These are phyloP conservation scores for Scomber scombrus DNA, from an alignment of 2,113 vertebrate species.

Conservation along the genomic window DNA sequence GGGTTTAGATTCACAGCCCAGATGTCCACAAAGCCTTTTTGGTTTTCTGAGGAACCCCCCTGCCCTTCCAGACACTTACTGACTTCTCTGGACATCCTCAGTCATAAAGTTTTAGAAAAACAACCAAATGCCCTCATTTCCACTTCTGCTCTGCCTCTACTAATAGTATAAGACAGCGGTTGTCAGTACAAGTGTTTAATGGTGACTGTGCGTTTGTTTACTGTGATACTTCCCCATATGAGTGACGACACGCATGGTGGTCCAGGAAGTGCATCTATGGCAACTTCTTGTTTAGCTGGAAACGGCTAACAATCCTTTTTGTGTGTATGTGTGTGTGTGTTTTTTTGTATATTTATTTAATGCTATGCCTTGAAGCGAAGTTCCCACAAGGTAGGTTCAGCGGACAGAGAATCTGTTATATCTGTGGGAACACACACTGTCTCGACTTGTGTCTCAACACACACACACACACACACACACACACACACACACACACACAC, in stretches of 20 bases:
- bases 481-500: no score
- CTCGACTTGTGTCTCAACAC: constrained; percentile 46
- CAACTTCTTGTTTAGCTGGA: constrained; percentile 71
- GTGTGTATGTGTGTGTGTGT: constrained; percentile 54
- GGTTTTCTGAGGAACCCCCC: constrained; percentile 14
- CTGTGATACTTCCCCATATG: constrained; percentile 33
- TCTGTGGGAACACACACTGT: constrained; percentile 75
- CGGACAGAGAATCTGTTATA: constrained; percentile 54
- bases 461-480: constrained; percentile 43
- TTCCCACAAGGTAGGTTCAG: constrained; percentile 83
- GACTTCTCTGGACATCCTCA: neutral
- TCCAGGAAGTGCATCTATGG: constrained; percentile 69
- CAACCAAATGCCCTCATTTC: neutral
- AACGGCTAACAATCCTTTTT: constrained; percentile 72
- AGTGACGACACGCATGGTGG: constrained; percentile 30
- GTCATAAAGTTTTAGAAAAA: neutral
- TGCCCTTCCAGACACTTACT: neutral
- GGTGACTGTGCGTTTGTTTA: constrained; percentile 30
- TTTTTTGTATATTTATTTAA: constrained; percentile 77
- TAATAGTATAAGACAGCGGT: neutral
- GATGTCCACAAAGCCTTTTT: constrained; percentile 34
- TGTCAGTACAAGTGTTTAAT: constrained; percentile 13
- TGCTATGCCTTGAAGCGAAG: constrained; percentile 84
- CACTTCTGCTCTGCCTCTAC: neutral
- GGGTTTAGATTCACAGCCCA: constrained; percentile 59